Conservation (phyloP, 1,140 invertebrate genomes). For the Lasioglossum baleicum region DNA sequence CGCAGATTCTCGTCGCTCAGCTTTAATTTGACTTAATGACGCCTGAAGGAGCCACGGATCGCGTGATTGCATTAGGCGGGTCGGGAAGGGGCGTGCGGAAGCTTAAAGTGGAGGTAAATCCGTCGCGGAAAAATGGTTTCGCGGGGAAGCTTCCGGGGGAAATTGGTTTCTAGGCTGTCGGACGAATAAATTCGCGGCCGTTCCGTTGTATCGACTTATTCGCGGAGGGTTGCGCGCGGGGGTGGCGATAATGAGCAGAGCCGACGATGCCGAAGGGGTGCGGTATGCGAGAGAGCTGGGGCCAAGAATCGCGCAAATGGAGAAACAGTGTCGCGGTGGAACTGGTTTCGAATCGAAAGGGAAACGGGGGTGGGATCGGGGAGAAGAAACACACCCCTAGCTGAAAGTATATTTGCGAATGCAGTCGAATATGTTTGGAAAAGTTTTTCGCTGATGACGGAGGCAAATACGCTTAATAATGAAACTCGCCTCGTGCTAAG, state of each 20-base stretch:
- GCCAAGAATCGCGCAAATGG: background rate
- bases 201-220: slow-evolving; percentile 4
- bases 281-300: too few species aligned
- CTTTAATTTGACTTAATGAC: background rate
- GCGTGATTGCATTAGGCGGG: slow-evolving; percentile 1
- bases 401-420: too few species aligned
- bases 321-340: background rate
- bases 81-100: too few species aligned
- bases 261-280: too few species aligned
- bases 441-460: too few species aligned
- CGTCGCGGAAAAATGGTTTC: background rate
- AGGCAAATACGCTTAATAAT: too few species aligned
- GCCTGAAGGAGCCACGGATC: background rate
- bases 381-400: too few species aligned
- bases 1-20: background rate
- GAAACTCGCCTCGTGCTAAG: too few species aligned
- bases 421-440: too few species aligned
- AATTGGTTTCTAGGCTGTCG: background rate
- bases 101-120: background rate
- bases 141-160: background rate
- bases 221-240: background rate
- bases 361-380: too few species aligned
- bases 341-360: background rate
- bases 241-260: too few species aligned
- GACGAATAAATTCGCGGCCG: background rate